phyloP scores from a whole-genome alignment of 1,140 invertebrate genomes.

The Nephila pilipes region DNA sequence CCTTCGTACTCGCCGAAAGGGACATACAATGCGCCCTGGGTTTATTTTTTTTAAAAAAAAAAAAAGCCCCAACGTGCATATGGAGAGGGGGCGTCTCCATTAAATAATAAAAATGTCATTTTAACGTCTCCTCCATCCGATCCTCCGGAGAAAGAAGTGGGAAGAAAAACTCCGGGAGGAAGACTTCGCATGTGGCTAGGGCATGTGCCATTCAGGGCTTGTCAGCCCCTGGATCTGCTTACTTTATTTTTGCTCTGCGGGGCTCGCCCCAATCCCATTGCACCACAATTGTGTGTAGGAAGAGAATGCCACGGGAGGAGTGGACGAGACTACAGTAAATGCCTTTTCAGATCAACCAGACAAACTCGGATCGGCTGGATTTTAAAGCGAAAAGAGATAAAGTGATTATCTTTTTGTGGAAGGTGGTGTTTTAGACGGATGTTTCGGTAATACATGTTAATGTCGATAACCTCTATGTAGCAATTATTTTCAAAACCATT shows the following conservation, averaged over 20 bases:
- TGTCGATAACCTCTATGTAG: too few species aligned
- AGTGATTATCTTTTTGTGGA: not conserved
- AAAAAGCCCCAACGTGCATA: not conserved
- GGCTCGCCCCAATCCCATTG: not conserved
- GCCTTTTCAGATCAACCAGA: not conserved
- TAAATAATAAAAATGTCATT: slow-evolving; percentile 62
- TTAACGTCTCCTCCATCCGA: slow-evolving; percentile 30
- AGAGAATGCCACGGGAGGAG: not conserved
- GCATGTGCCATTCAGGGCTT: slow-evolving; percentile 55
- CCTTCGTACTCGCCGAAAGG: not conserved
- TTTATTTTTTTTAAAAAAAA: not conserved
- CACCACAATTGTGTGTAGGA: not conserved
- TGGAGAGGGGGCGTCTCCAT: not conserved
- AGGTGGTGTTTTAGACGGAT: not conserved
- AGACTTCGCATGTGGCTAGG: slow-evolving; percentile 41
- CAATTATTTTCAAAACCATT: too few species aligned
- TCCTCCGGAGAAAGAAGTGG: not conserved
- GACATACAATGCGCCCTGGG: not conserved
- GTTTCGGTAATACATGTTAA: not conserved
- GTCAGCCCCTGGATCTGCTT: not conserved
- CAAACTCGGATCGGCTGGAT: not conserved
- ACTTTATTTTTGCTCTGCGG: not conserved
- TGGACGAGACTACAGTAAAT: not conserved
- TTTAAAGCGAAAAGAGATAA: not conserved
- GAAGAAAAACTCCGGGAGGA: not conserved